A percentile compares a stretch with the other conserved stretches of the same genome.
Conservation (phyloP, 2,113 vertebrate genomes). For the Laticauda colubrina region DNA sequence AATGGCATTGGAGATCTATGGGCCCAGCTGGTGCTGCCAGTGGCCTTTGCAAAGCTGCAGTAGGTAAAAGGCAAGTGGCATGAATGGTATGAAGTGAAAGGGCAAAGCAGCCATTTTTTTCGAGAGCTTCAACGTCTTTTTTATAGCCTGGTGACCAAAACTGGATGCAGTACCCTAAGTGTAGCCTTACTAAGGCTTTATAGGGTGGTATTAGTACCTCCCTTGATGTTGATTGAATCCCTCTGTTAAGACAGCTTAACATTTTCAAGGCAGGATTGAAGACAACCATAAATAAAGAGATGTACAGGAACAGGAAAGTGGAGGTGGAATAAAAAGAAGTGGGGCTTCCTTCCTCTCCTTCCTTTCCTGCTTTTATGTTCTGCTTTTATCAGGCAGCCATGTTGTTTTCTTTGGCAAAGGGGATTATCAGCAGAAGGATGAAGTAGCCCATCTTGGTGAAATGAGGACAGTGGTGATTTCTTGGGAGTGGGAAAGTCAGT, state of each 20-base stretch:
- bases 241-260: no score
- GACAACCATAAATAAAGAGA: not conserved
- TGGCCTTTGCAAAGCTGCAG: not conserved
- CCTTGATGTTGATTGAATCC: no score
- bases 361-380: not conserved
- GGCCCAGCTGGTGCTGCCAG: not conserved
- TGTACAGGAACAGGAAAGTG: not conserved
- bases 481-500: not conserved
- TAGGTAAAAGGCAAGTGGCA: not conserved
- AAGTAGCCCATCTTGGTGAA: not conserved
- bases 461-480: not conserved
- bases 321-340: not conserved
- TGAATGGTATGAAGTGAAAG: not conserved
- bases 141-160: no score
- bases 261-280: not conserved
- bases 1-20: not conserved
- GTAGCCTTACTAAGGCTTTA: no score
- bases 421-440: not conserved
- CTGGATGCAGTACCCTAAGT: no score
- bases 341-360: not conserved
- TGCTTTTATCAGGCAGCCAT: not conserved
- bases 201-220: no score
- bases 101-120: not conserved
- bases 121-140: no score
- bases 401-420: not conserved